Evolutionary conservation across 2,797 vertebrate species (phyloP), one percentile per base, ranked within the genome.

Genomic region (Coracias cyanogaster): DNA sequence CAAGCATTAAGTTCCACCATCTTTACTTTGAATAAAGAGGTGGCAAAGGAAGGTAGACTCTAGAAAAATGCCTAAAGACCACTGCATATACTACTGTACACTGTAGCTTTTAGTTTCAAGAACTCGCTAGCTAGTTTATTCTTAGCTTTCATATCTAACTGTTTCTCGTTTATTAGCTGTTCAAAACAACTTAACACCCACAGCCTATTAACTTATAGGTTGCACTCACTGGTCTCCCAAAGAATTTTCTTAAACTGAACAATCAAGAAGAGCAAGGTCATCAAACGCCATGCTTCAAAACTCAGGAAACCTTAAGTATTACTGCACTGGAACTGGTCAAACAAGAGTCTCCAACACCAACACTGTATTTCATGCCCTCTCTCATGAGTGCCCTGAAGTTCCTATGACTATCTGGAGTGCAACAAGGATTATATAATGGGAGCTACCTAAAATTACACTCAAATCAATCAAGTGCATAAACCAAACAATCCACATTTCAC

Each of bases 251-350:
- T 57, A 24, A 54, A 52, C n/a, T 19, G 17, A 73, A 35, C 64
- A 54, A 19, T 35, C 52, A 71, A 66, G 69, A 62, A 90, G 80
- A 90, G n/a, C 14, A 58, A 90, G 26, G 31, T 83, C 57, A 91
- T 29, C 33, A 80, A 88, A 66, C 14, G 24, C 33, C 39, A 29
- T 43, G 10, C 31, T 74, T 71, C 29, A 33, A n/a, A 15, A 14
- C 35, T 26, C 55, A 60, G 24, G 35, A 88, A 85, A n/a, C 9
- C 5, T 4, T 19, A 82, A 45, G 15, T 7, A 77, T 18, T 14
- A 62, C 20, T 26, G 61, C 31, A 9, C 35, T 29, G 33, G 54
- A 77, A 45, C n/a, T 45, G 25, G 29, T 31, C 46, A 58, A 55
- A 29, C 33, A 35, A 52, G 49, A 67, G 20, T 8, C n/a, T 65